Evolutionary conservation across 2,797 vertebrate species (phyloP).

Genomic region (Synanceia verrucosa): DNA sequence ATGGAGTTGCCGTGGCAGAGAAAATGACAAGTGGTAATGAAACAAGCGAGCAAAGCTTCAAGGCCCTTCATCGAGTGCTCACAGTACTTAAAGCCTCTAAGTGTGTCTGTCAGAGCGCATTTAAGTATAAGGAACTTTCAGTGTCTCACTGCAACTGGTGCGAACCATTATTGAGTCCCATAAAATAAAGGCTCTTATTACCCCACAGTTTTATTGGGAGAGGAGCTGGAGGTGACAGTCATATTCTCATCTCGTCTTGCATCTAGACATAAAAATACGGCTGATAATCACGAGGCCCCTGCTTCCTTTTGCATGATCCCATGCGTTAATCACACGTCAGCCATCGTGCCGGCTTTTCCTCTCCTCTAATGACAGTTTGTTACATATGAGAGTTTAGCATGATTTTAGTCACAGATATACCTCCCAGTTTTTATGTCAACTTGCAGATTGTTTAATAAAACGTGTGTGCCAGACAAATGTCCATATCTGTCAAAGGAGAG

Average conservation of each 20-base stretch:
- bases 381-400: background rate
- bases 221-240: conserved; percentile 35
- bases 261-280: background rate
- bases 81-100: conserved; percentile 33
- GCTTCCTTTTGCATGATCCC: conserved; percentile 11
- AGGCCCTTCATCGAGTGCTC: conserved; percentile 46
- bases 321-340: conserved; percentile 1
- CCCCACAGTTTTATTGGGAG: conserved; percentile 30
- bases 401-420: background rate
- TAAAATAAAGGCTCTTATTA: conserved; percentile 33
- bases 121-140: conserved; percentile 35
- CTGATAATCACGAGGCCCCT: conserved; percentile 5
- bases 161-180: conserved; percentile 22
- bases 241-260: background rate
- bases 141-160: conserved; percentile 10
- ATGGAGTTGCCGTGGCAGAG: conserved; percentile 11
- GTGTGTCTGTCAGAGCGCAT: conserved; percentile 41
- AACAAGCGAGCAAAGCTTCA: conserved; percentile 41
- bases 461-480: too few relatives aligned
- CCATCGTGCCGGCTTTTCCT: background rate
- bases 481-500: too few relatives aligned
- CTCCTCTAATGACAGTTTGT: background rate
- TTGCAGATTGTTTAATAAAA: too few relatives aligned
- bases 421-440: background rate
- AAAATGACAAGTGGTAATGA: conserved; percentile 58